Base-by-base conservation (phyloP, 2,888 invertebrate species). In the Leptodirus hochenwartii region DNA sequence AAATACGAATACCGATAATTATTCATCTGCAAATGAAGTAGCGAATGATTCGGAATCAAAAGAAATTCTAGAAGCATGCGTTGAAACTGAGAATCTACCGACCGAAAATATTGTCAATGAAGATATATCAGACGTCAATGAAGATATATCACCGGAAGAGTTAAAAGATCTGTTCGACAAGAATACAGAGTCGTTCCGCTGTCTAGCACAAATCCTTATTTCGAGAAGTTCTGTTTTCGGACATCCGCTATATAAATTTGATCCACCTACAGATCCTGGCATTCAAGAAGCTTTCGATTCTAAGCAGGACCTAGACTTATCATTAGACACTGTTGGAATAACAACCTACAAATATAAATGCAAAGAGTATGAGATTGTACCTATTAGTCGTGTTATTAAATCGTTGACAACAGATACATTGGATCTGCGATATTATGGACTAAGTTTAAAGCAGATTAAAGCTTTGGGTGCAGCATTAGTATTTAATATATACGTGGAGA, bases 201-300 rank as follows among this genome's bases (percentile, higher is more conserved):
- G 55, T 37, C 37, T 56, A 11, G 46, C 46, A n/a, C 52, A 56
- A 39, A 32, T 48, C 22, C 26, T 47, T 4, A 37, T 54, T 40
- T 62, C 47, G 45, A 58, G 43, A 52, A 64, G 57, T 58, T 64
- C 49, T 47, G 51, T 39, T 45, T 49, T 51, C 51, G 56, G 41
- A 47, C 50, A 39, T 57, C 60, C 44, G 44, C 51, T 64, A 15
- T 66, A 64, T 33, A 53, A 44, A 27, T 55, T 57, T 41, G 54
- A 56, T 3, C 47, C 47, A 9, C 29, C 53, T 4, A 41, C 43
- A 28, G 52, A 58, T 43, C 57, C 56, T 9, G 56, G 55, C 26
- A 46, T 56, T 22, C 50, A 53, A 25, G 44, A 45, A n/a, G 51
- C 49, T 4, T 48, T 53, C 31, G 40, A 47, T 34, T 47, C 40